Evolutionary conservation across 2,113 vertebrate genomes (phyloP).

Genomic region (Poecile atricapillus): DNA sequence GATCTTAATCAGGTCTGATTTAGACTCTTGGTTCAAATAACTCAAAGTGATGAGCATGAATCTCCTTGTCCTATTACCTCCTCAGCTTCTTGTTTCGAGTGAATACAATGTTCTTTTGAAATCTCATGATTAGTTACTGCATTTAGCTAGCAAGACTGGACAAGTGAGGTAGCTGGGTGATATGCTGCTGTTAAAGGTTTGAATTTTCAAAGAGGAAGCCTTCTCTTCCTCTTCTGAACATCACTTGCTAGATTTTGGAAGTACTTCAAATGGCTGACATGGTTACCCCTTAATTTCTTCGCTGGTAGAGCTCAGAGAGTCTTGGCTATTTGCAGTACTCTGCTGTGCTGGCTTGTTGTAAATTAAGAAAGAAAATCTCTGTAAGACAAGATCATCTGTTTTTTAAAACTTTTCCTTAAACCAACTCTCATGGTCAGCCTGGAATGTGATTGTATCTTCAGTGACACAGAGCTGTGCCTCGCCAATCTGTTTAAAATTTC

Average conservation of each 20-base stretch:
- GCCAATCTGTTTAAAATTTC: not conserved
- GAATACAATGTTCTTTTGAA: slow-evolving; percentile 1
- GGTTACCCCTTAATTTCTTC: not conserved
- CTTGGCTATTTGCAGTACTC: not conserved
- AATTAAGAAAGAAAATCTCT: not conserved
- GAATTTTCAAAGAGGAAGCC: not conserved
- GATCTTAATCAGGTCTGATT: slow-evolving; percentile 28
- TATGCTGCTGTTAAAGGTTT: not conserved
- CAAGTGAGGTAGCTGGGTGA: not conserved
- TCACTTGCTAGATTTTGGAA: not conserved
- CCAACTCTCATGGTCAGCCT: not conserved
- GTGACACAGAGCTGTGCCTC: not conserved
- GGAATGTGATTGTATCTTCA: not conserved
- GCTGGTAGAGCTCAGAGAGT: not conserved
- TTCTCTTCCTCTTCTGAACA: not conserved
- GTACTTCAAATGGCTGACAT: not conserved
- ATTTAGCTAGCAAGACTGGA: not conserved
- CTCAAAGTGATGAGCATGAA: not conserved
- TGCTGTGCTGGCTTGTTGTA: not conserved
- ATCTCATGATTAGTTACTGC: not conserved
- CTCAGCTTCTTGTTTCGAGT: not conserved
- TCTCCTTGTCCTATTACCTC: slow-evolving; percentile 11
- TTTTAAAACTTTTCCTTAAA: not conserved
- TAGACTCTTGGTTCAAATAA: slow-evolving; percentile 21
- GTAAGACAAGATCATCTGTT: not conserved